Conservation (phyloP, 2,888 invertebrate genomes). For the Germaria angustata region DNA sequence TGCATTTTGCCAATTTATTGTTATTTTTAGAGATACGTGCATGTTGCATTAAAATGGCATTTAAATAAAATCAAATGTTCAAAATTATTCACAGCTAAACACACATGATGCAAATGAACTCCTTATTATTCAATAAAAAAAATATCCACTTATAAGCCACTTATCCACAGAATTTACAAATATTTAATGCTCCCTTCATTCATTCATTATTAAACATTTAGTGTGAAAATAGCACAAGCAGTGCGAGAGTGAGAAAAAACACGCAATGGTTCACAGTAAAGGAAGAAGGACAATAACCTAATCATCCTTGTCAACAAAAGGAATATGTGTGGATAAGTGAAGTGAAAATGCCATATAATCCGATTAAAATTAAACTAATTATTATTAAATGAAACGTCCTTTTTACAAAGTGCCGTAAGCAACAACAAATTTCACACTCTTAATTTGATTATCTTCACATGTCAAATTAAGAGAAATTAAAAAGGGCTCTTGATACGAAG, state of each 20-base stretch:
- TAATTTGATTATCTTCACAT: constrained; percentile 67
- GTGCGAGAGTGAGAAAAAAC: neutral
- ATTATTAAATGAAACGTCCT: constrained; percentile 44
- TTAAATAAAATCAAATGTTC: neutral
- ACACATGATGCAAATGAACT: neutral
- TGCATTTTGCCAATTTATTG: too few relatives aligned
- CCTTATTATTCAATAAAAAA: neutral
- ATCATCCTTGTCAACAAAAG: constrained; percentile 7
- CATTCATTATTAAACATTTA: constrained; percentile 25
- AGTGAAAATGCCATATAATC: constrained; percentile 63
- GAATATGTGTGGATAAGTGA: constrained; percentile 29
- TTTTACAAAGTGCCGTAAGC: constrained; percentile 26
- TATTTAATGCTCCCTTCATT: constrained; percentile 52
- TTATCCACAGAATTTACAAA: constrained; percentile 33
- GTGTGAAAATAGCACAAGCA: neutral
- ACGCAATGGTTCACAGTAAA: neutral
- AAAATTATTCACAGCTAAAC: constrained; percentile 2
- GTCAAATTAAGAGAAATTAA: constrained; percentile 65
- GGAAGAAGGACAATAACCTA: constrained; percentile 3
- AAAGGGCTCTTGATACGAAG: constrained; percentile 28
- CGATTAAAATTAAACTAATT: constrained; percentile 65
- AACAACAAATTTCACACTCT: constrained; percentile 62
- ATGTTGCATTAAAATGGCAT: too few relatives aligned
- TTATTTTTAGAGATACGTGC: too few relatives aligned
- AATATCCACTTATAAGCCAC: constrained; percentile 2